Conservation (phyloP, 2,888 invertebrate species). For the Nomada fabriciana region DNA sequence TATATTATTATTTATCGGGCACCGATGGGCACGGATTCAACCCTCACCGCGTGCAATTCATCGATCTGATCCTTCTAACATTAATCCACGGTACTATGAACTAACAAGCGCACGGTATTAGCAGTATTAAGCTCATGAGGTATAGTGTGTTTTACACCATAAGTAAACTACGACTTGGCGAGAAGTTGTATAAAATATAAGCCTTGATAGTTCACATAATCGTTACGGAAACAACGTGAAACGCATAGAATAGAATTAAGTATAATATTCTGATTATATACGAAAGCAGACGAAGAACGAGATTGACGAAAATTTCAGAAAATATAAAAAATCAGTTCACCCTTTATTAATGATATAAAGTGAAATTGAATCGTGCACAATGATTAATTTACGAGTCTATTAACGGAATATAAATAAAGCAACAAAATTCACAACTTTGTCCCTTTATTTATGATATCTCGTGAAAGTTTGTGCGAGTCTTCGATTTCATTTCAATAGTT, state of each 20-base stretch:
- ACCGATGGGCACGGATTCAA: conserved; percentile 50
- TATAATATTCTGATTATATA: neutral
- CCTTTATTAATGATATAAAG: conserved; percentile 1
- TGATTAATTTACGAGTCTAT: neutral
- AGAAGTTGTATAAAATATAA: conserved; percentile 28
- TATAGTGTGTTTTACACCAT: conserved; percentile 61
- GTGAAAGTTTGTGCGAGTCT: conserved; percentile 55
- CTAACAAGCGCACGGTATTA: conserved; percentile 71
- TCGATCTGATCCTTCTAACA: conserved; percentile 43
- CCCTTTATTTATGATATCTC: conserved; percentile 14
- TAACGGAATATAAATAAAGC: conserved; percentile 8
- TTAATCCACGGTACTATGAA: conserved; percentile 56
- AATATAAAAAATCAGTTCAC: neutral
- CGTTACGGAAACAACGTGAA: conserved; percentile 13
- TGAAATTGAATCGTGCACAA: neutral
- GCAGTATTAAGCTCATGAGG: conserved; percentile 71
- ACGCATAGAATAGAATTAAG: neutral
- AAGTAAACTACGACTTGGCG: conserved; percentile 58
- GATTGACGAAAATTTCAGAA: neutral
- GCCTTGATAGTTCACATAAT: conserved; percentile 31
- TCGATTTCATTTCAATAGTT: conserved; percentile 39
- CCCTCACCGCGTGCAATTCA: conserved; percentile 29
- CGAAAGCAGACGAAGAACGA: neutral
- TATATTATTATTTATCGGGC: conserved; percentile 41
- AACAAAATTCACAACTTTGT: neutral